Evolutionary conservation across 2,888 invertebrate species (phyloP).

Genomic region (Sinotaia quadrata): DNA sequence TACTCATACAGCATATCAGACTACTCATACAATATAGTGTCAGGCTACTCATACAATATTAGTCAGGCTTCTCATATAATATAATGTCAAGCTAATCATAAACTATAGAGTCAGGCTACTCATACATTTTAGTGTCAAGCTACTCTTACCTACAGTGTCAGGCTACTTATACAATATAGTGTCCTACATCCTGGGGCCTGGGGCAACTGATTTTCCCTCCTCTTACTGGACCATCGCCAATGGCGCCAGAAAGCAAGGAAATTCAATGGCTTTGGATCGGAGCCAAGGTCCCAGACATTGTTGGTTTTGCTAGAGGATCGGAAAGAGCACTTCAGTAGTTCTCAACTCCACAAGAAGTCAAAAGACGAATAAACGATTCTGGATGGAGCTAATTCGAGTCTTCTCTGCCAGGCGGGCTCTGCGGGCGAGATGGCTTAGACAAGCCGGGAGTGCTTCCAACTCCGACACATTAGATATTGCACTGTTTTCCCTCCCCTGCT

Average conservation of each 20-base stretch:
- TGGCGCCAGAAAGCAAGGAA: conserved; percentile 25
- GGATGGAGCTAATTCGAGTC: conserved; percentile 27
- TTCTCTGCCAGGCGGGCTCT: conserved; percentile 17
- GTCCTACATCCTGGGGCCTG: conserved; percentile 23
- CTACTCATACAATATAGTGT: too few relatives aligned
- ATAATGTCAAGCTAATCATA: too few relatives aligned
- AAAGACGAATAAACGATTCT: conserved; percentile 29
- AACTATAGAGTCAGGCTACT: too few relatives aligned
- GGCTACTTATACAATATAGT: conserved; percentile 13
- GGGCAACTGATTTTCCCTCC: conserved; percentile 20
- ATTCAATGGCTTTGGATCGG: conserved; percentile 30
- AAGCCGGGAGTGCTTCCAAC: conserved; percentile 1
- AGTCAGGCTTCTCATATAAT: too few relatives aligned
- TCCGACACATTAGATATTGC: conserved; percentile 16
- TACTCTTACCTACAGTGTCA: too few relatives aligned
- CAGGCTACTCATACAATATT: too few relatives aligned
- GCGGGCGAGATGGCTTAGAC: conserved; percentile 15
- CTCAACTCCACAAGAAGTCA: conserved; percentile 16
- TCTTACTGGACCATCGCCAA: conserved; percentile 27
- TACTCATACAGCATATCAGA: too few relatives aligned
- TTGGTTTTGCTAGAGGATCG: conserved; percentile 30
- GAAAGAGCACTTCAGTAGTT: conserved; percentile 25
- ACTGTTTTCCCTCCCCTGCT: not conserved
- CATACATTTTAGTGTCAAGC: too few relatives aligned
- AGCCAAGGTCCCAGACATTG: conserved; percentile 31